Evolutionary conservation across 2,888 invertebrate species (phyloP).

Genomic region (Onchidella celtica): DNA sequence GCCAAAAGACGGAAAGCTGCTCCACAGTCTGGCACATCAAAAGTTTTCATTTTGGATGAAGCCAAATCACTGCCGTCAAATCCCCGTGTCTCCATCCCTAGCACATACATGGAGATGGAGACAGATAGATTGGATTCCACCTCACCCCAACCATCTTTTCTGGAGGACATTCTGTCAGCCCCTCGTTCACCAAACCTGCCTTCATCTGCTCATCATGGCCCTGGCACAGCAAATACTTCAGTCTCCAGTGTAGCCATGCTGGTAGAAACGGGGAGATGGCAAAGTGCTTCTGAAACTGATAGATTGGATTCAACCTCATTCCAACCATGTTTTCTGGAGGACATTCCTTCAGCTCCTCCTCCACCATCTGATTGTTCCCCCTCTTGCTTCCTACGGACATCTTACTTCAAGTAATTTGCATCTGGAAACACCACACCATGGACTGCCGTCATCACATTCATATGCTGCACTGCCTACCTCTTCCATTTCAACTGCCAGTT

Average conservation of each 20-base stretch:
- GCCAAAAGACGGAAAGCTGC: background rate
- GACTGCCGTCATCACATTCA: background rate
- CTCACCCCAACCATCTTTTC: background rate
- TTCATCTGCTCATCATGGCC: too few species aligned
- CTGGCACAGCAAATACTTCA: too few species aligned
- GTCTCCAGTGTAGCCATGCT: too few species aligned
- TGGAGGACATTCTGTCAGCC: background rate
- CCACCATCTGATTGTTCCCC: background rate
- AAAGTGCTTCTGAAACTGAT: too few species aligned
- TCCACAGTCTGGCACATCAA: background rate
- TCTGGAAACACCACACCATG: background rate
- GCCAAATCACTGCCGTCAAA: background rate
- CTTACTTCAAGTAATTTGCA: background rate
- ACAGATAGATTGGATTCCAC: background rate
- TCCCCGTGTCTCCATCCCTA: background rate
- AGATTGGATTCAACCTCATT: background rate
- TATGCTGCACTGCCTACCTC: background rate
- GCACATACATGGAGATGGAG: background rate
- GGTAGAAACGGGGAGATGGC: too few species aligned
- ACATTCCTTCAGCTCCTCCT: background rate
- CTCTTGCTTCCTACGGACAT: background rate
- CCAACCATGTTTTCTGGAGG: background rate
- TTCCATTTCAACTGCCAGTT: background rate
- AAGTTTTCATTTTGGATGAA: background rate
- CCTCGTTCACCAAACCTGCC: background rate